A percentile compares a stretch with the other conserved stretches of the same genome.
Evolutionary conservation across 2,113 vertebrate species (phyloP).

Genomic region (Indicator maculatus): DNA sequence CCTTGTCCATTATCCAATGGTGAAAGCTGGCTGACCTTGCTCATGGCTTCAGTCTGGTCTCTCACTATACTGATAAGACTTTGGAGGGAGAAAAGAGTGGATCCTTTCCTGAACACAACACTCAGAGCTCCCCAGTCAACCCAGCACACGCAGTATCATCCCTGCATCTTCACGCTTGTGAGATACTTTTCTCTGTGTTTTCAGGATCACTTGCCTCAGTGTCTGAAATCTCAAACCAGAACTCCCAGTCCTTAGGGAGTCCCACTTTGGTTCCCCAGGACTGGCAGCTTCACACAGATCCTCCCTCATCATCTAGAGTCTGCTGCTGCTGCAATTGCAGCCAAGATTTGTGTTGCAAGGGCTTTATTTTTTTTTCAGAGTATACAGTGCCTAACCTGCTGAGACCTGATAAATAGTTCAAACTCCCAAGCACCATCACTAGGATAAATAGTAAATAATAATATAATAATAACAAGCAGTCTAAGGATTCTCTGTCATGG

Average conservation of each 20-base stretch:
- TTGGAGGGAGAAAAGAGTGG: not conserved
- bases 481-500: not conserved
- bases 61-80: not conserved
- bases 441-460: not conserved
- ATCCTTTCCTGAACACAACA: not conserved
- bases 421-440: not conserved
- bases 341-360: not conserved
- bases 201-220: fast-evolving
- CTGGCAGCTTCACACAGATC: not conserved
- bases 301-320: not conserved
- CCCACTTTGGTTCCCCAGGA: not conserved
- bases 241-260: not conserved
- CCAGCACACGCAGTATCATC: fast-evolving
- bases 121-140: not conserved
- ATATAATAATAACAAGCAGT: not conserved
- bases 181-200: not conserved
- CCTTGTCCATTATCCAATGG: not conserved
- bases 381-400: not conserved
- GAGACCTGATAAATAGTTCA: not conserved
- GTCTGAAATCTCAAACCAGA: not conserved
- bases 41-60: not conserved
- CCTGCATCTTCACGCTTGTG: not conserved
- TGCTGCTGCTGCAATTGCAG: not conserved
- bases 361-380: not conserved
- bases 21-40: not conserved